Evolutionary conservation across 2,797 vertebrate genomes (phyloP).

Genomic region (Bovichtus variegatus): DNA sequence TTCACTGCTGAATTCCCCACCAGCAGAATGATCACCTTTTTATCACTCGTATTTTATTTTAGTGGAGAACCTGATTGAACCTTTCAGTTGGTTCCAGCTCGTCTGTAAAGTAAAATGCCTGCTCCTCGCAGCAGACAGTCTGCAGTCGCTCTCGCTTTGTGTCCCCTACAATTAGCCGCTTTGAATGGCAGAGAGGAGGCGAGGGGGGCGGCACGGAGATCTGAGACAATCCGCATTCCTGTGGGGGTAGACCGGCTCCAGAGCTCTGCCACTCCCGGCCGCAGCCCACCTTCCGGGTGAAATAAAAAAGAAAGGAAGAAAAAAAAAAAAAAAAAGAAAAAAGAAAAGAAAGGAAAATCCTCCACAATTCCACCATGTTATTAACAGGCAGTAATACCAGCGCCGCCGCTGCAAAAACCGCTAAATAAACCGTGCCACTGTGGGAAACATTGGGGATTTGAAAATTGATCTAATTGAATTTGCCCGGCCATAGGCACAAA

Average conservation of each 20-base stretch:
- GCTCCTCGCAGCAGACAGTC: conserved; percentile 78
- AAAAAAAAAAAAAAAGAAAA: background rate
- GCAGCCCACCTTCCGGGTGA: conserved; percentile 84
- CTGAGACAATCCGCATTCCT: conserved; percentile 94
- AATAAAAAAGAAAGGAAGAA: conserved; percentile 35
- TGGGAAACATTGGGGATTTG: conserved; percentile 31
- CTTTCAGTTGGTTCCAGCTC: conserved; percentile 58
- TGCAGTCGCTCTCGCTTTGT: conserved; percentile 83
- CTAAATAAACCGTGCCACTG: conserved; percentile 62
- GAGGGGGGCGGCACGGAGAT: conserved; percentile 88
- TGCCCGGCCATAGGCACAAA: conserved; percentile 27
- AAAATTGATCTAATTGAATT: conserved; percentile 61
- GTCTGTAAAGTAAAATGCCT: conserved; percentile 61
- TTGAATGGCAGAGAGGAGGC: conserved; percentile 88
- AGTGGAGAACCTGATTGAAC: conserved; percentile 37
- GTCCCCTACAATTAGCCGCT: conserved; percentile 87
- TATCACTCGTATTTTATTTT: conserved; percentile 17
- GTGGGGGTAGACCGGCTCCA: conserved; percentile 96
- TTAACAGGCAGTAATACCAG: conserved; percentile 69
- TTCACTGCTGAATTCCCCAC: background rate
- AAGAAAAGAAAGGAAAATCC: conserved; percentile 46
- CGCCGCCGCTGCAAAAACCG: conserved; percentile 45
- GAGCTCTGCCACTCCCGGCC: conserved; percentile 88
- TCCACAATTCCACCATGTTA: conserved; percentile 69
- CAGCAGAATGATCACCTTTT: conserved; percentile 1